Evolutionary conservation across 2,888 invertebrate species (phyloP), one percentile per base, ranked within the genome.

Genomic region (Aricia artaxerxes): DNA sequence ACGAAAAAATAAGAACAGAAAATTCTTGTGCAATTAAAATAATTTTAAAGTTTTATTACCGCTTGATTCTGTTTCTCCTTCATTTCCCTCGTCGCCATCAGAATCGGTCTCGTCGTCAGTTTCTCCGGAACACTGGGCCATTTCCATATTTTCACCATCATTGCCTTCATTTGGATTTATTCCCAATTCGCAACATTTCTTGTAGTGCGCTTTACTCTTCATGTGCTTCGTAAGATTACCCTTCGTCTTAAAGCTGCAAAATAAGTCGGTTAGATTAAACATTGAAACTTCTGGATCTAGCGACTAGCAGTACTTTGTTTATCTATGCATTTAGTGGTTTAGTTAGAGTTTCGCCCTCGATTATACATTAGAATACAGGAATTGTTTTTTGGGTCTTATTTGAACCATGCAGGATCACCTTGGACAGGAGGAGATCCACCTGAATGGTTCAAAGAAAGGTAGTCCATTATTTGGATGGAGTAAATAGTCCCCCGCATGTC

Each of bases 171-270:
- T 96, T 0, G 98, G 98, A 86, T 96, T 96, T 82, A 98, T 97
- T 82, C 97, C 98, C 84, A 97, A 95, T 86, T 98, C 98, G 44
- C 97, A 95, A 90, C 98, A 99, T 88, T 98, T 98, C 90, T 98
- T 98, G 86, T 97, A 98, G 90, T 99, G 99, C 1, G 99, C 97
- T 93, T 99, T 99, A 80, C 99, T 99, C 90, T 99, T 99, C 98
- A 99, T 98, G 90, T 99, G 99, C 90, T 99, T 99, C 0, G 99
- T 99, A 81, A 99, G 94, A 89, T 99, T 99, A 16, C 99, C 99
- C 91, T 99, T 99, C 4, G 99, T 99, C 94, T 99, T 99, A 91
- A 99, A 99, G 90, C 99, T 98, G 94, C 77, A 95, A 95, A 83
- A 78, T 40, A 35, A 16, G 3, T 7, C 5, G 16, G 35, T 60